phyloP scores from a whole-genome alignment of 2,888 invertebrate species.

The Furcula furcula region DNA sequence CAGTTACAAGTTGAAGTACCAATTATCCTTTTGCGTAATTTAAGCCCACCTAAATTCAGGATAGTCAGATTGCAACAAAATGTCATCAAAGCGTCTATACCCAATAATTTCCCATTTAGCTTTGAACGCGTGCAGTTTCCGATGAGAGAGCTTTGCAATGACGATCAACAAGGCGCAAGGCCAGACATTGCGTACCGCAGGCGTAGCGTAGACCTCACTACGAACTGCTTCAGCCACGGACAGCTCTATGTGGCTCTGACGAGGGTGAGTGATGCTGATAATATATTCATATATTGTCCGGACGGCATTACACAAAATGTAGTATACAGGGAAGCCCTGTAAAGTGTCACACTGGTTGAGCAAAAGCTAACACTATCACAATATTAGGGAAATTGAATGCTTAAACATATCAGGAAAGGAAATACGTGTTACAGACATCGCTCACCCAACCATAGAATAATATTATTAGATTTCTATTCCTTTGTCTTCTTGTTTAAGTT shows the following conservation, averaged over 20 bases:
- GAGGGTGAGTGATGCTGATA: neutral
- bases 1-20: constrained; percentile 2
- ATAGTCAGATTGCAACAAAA: constrained; percentile 4
- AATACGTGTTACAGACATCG: no score
- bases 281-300: neutral
- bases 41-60: constrained; percentile 10
- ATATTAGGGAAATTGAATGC: no score
- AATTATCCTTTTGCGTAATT: constrained; percentile 8
- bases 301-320: no score
- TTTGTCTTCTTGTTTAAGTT: no score
- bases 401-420: no score
- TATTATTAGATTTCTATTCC: no score
- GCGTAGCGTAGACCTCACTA: neutral
- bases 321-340: no score
- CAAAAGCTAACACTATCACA: no score
- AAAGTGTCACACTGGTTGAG: no score
- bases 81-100: neutral
- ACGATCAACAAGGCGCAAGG: neutral
- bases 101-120: neutral
- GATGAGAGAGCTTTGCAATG: neutral
- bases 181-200: neutral
- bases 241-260: neutral
- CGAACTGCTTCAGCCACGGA: neutral
- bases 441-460: no score
- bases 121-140: neutral